Evolutionary conservation across 2,113 vertebrate genomes (phyloP), one percentile per base, ranked within the genome.

Genomic region (Paralichthys olivaceus): DNA sequence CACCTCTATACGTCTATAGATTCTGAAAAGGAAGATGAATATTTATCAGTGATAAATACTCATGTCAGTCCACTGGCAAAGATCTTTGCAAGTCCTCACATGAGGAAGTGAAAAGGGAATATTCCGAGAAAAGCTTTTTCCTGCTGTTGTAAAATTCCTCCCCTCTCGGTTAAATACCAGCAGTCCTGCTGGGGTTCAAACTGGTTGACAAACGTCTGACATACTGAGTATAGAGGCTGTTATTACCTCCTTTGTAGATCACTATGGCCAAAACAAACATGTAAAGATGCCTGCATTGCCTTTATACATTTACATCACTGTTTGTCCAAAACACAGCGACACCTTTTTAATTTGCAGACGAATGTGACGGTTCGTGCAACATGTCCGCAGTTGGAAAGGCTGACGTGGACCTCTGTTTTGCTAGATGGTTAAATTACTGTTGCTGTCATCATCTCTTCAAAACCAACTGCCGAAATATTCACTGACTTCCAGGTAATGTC

Each of bases 21-120:
- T 28, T 53, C 55, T 72, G 22, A 40, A 25, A 9, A 28, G 26
- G 7, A 58, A 22, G 12, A 32, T 4, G 5, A 22, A 12, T 12
- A 63, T 17, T 51, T 4, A 13, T 23, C 9, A 12, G 12, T 55
- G 49, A 20, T 40, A 13, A 13, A 51, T 51, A 7, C 20, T 23
- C 22, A 40, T 40, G 37, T 40, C 12, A 40, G n/a, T 54, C 23
- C 8, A 11, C 7, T 22, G 51, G 2, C 51, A 22, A 19, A 37
- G 34, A 8, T 17, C 43, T 19, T 47, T 47, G 20, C n/a, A 23
- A n/a, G 23, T 7, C 7, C 19, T 37, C 29, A 19, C 2, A 37
- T 47, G 62, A 79, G 72, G 70, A 81, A 70, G 68, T 68, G 3
- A 49, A n/a, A 40, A 26, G 2, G 43, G 61, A 6, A 26, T 17